phyloP scores from a whole-genome alignment of 2,797 vertebrate genomes.

The Tympanoctomys barrerae region DNA sequence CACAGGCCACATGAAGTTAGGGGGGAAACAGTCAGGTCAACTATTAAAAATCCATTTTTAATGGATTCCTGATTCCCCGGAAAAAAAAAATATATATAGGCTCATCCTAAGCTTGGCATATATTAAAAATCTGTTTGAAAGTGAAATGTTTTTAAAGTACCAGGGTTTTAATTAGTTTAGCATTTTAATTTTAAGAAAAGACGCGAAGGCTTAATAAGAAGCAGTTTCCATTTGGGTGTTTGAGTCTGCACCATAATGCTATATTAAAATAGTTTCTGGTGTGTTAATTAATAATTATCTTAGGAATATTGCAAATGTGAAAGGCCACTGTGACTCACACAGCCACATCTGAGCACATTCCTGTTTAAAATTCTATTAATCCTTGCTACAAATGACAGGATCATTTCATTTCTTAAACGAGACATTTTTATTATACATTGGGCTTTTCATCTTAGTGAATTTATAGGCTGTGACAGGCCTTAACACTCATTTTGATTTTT shows the following conservation, averaged over 20 bases:
- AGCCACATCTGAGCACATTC: neutral
- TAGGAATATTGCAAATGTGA: constrained; percentile 57
- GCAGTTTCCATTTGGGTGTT: constrained; percentile 67
- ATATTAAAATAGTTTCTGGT: constrained; percentile 55
- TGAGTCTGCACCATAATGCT: constrained; percentile 60
- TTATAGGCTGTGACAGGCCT: constrained; percentile 26
- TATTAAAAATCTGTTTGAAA: constrained; percentile 81
- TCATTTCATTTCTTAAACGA: constrained; percentile 65
- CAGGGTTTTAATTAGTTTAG: constrained; percentile 82
- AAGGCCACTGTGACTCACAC: constrained; percentile 63
- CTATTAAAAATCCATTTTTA: constrained; percentile 52
- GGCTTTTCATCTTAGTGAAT: constrained; percentile 38
- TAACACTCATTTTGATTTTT: constrained; percentile 50
- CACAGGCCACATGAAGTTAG: rapidly evolving
- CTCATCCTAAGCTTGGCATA: constrained; percentile 61
- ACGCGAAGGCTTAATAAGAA: constrained; percentile 66
- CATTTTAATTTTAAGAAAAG: constrained; percentile 82
- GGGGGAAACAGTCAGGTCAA: neutral
- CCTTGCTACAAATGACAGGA: constrained; percentile 70
- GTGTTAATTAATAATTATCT: constrained; percentile 80
- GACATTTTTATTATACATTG: constrained; percentile 49
- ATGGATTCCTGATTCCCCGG: constrained; percentile 38
- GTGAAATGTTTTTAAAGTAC: constrained; percentile 77
- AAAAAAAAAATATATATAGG: neutral
- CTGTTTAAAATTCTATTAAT: constrained; percentile 71